phyloP scores from a whole-genome alignment of 2,797 vertebrate genomes.

The Neosalanx taihuensis region DNA sequence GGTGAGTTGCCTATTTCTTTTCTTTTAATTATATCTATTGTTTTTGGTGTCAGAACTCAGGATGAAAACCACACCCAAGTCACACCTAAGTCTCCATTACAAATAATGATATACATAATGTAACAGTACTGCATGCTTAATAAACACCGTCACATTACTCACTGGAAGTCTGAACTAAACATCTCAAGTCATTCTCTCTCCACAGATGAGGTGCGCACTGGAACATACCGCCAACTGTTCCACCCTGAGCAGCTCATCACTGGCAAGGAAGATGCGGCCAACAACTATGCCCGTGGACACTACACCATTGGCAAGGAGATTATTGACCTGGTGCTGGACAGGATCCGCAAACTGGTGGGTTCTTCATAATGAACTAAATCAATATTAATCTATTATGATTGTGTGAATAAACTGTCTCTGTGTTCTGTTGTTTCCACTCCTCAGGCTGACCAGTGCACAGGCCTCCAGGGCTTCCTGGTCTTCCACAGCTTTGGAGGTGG shows the following conservation, averaged over 20 bases:
- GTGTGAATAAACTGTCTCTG: neutral
- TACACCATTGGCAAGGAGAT: conserved; percentile 72
- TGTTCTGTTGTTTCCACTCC: neutral
- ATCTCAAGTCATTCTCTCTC: neutral
- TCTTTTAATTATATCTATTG: neutral
- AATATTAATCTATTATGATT: too few relatives aligned
- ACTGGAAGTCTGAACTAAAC: too few relatives aligned
- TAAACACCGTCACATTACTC: too few relatives aligned
- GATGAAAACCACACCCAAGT: too few relatives aligned
- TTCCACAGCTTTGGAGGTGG: conserved; percentile 68
- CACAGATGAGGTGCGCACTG: conserved; percentile 61
- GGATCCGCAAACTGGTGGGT: conserved; percentile 67
- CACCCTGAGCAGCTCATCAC: conserved; percentile 70
- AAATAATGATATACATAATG: too few relatives aligned
- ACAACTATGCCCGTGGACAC: conserved; percentile 70
- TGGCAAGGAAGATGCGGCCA: conserved; percentile 70
- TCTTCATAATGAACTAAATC: neutral
- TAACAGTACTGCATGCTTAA: too few relatives aligned
- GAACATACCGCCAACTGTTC: conserved; percentile 65
- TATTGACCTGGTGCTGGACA: conserved; percentile 67
- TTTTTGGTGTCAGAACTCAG: too few relatives aligned
- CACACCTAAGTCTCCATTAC: too few relatives aligned
- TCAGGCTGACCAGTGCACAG: conserved; percentile 73
- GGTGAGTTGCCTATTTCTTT: conserved; percentile 35
- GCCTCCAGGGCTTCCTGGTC: conserved; percentile 70